Percentiles rank a stretch among this genome's conserved stretches.
Conservation (phyloP, 53 echinoderm and acorn worm species). For the Patiria pectinifera region DNA sequence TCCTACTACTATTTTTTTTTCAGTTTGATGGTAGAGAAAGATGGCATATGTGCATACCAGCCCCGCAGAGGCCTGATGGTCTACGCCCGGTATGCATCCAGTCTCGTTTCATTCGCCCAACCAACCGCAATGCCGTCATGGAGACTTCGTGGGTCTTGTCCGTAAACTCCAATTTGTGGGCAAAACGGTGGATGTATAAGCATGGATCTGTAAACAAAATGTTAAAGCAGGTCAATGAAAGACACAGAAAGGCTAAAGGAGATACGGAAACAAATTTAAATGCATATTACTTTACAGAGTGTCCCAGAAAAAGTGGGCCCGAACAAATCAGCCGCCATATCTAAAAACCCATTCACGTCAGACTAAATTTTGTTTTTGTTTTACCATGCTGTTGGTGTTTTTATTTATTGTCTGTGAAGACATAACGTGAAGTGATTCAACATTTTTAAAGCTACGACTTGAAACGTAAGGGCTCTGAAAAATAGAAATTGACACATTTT, state of each 20-base stretch:
- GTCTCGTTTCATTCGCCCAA: slow-evolving; percentile 93
- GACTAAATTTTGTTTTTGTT: too few species aligned
- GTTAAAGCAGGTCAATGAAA: not conserved
- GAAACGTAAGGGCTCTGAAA: too few species aligned
- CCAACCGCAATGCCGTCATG: slow-evolving; percentile 88
- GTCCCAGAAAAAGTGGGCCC: too few species aligned
- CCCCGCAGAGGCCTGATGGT: slow-evolving; percentile 96
- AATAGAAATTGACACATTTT: too few species aligned
- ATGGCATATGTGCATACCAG: slow-evolving; percentile 69
- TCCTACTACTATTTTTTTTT: too few species aligned
- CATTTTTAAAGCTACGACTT: too few species aligned
- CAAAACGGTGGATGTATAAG: slow-evolving; percentile 93
- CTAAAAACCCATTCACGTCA: too few species aligned
- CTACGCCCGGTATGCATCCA: slow-evolving; percentile 98
- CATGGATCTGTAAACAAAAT: slow-evolving; percentile 82
- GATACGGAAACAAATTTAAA: not conserved
- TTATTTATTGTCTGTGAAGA: too few species aligned
- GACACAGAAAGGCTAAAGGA: not conserved
- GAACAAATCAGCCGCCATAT: too few species aligned
- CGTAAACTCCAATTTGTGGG: slow-evolving; percentile 95
- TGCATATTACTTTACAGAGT: too few species aligned
- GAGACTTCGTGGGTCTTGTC: slow-evolving; percentile 93
- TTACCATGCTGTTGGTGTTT: too few species aligned
- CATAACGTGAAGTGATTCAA: too few species aligned
- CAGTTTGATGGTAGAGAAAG: not conserved